Evolutionary conservation across 2,888 invertebrate species (phyloP).

Genomic region (Cybosia mesomella): DNA sequence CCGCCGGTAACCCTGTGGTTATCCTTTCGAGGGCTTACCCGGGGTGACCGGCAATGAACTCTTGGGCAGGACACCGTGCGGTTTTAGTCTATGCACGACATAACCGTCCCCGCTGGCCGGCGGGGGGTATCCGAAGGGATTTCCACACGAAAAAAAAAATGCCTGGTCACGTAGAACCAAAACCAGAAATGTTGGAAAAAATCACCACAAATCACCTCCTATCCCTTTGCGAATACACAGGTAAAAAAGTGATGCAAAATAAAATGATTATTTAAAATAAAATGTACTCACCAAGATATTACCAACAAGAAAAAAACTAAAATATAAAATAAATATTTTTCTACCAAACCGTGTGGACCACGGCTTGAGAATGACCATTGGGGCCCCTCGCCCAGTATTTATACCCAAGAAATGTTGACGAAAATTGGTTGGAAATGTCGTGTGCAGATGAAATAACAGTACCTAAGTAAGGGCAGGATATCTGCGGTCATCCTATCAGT

Average conservation of each 20-base stretch:
- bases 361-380: conserved; percentile 7
- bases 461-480: conserved; percentile 3
- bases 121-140: too few species aligned
- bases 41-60: too few species aligned
- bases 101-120: too few species aligned
- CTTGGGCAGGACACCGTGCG: too few species aligned
- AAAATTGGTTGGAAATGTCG: conserved; percentile 1
- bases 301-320: conserved; percentile 8
- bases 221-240: background rate
- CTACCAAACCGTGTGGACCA: conserved; percentile 16
- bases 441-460: background rate
- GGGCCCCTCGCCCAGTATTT: background rate
- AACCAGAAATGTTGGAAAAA: too few species aligned
- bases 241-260: background rate
- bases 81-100: too few species aligned
- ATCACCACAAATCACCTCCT: too few species aligned
- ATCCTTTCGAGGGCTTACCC: too few species aligned
- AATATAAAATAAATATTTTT: conserved; percentile 9
- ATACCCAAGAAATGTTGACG: background rate
- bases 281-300: conserved; percentile 17
- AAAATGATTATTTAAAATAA: background rate
- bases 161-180: too few species aligned
- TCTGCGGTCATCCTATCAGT: conserved; percentile 11
- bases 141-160: too few species aligned
- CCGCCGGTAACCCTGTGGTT: too few species aligned